A percentile compares a stretch with the other conserved stretches of the same genome.
phyloP scores from a whole-genome alignment of 2,113 vertebrate species.

The Kryptolebias marmoratus region DNA sequence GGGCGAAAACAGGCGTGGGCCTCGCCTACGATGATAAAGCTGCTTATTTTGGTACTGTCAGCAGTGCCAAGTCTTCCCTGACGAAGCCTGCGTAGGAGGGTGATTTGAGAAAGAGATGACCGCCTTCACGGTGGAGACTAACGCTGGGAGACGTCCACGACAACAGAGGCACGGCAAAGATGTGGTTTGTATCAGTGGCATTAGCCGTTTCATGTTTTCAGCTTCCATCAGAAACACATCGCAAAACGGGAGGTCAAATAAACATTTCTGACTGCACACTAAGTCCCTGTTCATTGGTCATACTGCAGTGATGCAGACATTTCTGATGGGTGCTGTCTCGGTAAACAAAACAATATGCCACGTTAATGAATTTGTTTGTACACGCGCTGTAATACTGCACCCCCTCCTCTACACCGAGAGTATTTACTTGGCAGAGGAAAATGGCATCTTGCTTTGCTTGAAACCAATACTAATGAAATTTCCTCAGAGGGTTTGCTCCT shows the following conservation, averaged over 20 bases:
- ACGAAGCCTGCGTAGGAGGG: slow-evolving; percentile 47
- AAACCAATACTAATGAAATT: slow-evolving; percentile 49
- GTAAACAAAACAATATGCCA: neutral
- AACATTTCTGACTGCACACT: neutral
- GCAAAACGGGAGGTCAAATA: neutral
- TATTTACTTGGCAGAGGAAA: slow-evolving; percentile 34
- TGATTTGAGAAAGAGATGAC: slow-evolving; percentile 37
- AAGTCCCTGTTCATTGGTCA: neutral
- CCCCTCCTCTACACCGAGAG: slow-evolving; percentile 14
- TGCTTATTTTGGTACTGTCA: slow-evolving; percentile 39
- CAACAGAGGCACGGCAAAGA: slow-evolving; percentile 21
- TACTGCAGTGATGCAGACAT: neutral
- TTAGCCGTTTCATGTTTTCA: neutral
- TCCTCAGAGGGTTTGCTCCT: slow-evolving; percentile 11
- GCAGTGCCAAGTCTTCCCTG: slow-evolving; percentile 39
- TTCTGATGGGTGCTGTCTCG: neutral
- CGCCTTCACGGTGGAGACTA: slow-evolving; percentile 6
- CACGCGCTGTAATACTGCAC: slow-evolving; percentile 28
- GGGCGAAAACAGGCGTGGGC: slow-evolving; percentile 14
- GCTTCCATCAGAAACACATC: neutral
- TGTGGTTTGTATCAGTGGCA: slow-evolving; percentile 20
- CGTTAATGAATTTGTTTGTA: slow-evolving; percentile 20
- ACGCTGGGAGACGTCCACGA: neutral
- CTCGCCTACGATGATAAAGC: slow-evolving; percentile 36
- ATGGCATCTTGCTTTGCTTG: slow-evolving; percentile 6